Conservation (phyloP, 1,140 invertebrate genomes). For the Drosophila sp. region DNA sequence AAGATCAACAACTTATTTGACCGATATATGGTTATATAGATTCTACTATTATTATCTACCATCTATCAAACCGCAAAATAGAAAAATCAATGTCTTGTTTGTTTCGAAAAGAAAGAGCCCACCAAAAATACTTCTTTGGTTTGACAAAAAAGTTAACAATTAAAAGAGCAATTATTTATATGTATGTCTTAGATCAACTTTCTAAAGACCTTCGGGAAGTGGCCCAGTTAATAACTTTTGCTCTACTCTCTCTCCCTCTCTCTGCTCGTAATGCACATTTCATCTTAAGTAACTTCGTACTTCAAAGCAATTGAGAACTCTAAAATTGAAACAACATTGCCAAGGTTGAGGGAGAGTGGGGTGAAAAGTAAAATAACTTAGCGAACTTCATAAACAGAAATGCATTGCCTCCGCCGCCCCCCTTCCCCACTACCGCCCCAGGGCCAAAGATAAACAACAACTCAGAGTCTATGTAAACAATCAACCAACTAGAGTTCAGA, state of each 20-base stretch:
- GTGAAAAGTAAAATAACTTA: constrained; percentile 13
- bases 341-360: constrained; percentile 15
- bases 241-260: neutral
- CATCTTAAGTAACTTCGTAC: constrained; percentile 10
- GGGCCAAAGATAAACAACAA: constrained; percentile 50
- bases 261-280: neutral
- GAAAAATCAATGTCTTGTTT: too few species aligned
- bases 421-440: constrained; percentile 1
- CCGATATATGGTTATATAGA: too few species aligned
- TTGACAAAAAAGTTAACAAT: too few species aligned
- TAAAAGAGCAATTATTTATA: too few species aligned
- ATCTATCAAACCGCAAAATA: too few species aligned
- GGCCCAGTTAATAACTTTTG: neutral
- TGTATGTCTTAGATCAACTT: neutral
- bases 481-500: constrained; percentile 28
- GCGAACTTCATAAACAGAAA: constrained; percentile 54
- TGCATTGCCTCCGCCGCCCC: neutral
- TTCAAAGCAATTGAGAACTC: constrained; percentile 28
- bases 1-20: too few species aligned
- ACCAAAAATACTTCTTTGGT: too few species aligned
- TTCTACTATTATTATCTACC: too few species aligned
- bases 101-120: too few species aligned
- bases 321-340: constrained; percentile 22
- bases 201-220: neutral
- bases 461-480: constrained; percentile 40